Conservation (phyloP, 2,113 vertebrate genomes). For the Furnarius figulus region DNA sequence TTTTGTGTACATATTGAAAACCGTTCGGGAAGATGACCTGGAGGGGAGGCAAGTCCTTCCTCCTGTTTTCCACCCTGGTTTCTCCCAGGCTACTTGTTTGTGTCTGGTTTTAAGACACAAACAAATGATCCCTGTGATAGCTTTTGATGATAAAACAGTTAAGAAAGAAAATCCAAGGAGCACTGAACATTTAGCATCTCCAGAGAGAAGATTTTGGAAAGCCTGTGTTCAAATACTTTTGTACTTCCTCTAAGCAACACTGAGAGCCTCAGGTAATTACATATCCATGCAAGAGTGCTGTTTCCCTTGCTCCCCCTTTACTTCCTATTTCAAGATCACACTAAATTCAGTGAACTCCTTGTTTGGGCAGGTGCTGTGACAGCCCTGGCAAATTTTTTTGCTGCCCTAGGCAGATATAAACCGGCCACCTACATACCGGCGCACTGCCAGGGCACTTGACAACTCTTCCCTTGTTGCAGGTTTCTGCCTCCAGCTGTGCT, state of each 20-base stretch:
- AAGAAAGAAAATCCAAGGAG: background rate
- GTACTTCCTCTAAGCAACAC: background rate
- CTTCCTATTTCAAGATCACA: background rate
- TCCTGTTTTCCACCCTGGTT: background rate
- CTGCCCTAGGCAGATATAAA: background rate
- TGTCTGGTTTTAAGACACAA: background rate
- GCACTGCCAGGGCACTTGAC: background rate
- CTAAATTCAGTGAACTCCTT: background rate
- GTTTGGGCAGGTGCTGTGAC: background rate
- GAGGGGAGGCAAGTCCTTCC: background rate
- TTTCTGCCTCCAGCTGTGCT: slow-evolving; percentile 18
- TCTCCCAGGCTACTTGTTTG: background rate
- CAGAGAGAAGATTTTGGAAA: background rate
- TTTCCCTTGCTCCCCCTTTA: background rate
- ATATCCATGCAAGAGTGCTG: background rate
- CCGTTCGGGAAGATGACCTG: background rate
- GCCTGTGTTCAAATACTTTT: background rate
- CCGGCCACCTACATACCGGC: background rate
- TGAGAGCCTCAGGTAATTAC: background rate
- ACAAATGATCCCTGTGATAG: background rate
- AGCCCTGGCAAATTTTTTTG: background rate
- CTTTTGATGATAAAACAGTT: background rate
- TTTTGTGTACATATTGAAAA: background rate
- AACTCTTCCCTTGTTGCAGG: background rate
- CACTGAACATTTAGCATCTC: background rate